phyloP scores from a whole-genome alignment of 2,113 vertebrate genomes.

The Carassius auratus region DNA sequence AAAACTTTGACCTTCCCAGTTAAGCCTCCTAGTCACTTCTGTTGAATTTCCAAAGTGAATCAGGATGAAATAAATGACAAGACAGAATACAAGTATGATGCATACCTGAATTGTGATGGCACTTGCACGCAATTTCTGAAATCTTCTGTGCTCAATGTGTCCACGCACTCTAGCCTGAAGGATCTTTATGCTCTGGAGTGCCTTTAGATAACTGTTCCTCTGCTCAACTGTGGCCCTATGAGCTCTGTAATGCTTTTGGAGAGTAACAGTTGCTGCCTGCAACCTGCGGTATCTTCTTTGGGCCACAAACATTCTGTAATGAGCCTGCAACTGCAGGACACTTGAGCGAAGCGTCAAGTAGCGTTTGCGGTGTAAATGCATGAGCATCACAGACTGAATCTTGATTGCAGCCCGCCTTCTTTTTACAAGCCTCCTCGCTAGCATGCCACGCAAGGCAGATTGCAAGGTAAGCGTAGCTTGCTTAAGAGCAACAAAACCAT shows the following conservation, averaged over 20 bases:
- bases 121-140: constrained; percentile 69
- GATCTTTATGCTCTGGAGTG: constrained; percentile 55
- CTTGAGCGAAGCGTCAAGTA: constrained; percentile 66
- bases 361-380: constrained; percentile 63
- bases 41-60: neutral
- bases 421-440: constrained; percentile 59
- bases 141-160: constrained; percentile 64
- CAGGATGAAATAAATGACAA: constrained; percentile 14
- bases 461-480: constrained; percentile 66
- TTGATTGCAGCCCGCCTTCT: constrained; percentile 62
- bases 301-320: constrained; percentile 63
- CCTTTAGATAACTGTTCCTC: constrained; percentile 63
- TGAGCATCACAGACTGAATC: constrained; percentile 71
- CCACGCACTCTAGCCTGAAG: constrained; percentile 74
- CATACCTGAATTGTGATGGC: constrained; percentile 80
- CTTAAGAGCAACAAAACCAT: constrained; percentile 53
- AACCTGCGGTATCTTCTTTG: constrained; percentile 57
- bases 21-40: neutral
- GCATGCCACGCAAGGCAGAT: constrained; percentile 61
- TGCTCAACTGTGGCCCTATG: constrained; percentile 60
- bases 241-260: constrained; percentile 70
- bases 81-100: neutral
- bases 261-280: constrained; percentile 64
- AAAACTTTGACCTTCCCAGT: neutral
- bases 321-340: constrained; percentile 63